Base-by-base conservation (phyloP, 2,888 invertebrate species). In the Blera fallax region DNA sequence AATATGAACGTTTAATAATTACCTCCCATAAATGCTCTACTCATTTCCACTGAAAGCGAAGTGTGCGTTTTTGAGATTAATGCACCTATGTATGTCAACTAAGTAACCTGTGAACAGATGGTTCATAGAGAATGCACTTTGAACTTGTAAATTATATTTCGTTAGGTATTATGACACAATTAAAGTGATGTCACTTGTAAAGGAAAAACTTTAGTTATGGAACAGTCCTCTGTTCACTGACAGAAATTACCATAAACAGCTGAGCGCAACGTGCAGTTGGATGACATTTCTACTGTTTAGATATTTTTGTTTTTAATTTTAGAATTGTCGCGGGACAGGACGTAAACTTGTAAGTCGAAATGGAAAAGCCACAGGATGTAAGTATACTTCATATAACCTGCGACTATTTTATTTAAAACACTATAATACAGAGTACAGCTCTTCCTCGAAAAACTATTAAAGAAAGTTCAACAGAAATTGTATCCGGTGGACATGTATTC, bases 381-480 rank as follows among this genome's bases (percentile, higher is more conserved):
- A 52, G 62, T 69, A 18, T 1, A 32, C 16, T 18, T 21, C 0
- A 1, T 3, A 10, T 14, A 18, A 1, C n/a, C 21, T 10, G 14
- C 21, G 5, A 14, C 11, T 8, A 29, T 4, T 16, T 4, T 16
- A 5, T 5, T 24, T 16, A n/a, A 6, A 24, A 45, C 27, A 14
- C 0, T 18, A 1, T 24, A 6, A 11, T 21, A 45, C n/a, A 79
- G 77, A 50, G 2, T 0, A 10, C 2, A 16, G 4, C 40, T 0
- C 8, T n/a, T 34, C 11, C 60, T 21, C 14, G 48, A n/a, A 93
- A 92, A 87, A 91, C 91, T 52, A 94, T 95, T 83, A 94, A 92
- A 65, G 98, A 98, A 93, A 97, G 98, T 0, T 93, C 95, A 89
- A 97, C 98, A 0, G 94, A 95, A 90, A 95, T 98, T 83, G 92